Conservation (phyloP, 1,140 invertebrate species). For the Adoxophyes honmai region DNA sequence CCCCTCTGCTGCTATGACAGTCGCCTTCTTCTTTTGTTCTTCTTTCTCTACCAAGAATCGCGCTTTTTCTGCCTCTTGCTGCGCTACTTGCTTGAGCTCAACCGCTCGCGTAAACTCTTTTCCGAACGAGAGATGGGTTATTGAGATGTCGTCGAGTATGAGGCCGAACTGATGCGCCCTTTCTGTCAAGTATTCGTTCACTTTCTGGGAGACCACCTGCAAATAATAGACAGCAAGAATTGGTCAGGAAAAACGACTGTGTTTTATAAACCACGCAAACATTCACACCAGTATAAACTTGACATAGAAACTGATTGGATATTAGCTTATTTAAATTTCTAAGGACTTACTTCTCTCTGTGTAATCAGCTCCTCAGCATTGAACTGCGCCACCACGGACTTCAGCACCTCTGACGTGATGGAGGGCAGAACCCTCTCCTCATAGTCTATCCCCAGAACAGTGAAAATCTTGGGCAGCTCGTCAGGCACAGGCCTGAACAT, state of each 20-base stretch:
- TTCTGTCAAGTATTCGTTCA: constrained; percentile 81
- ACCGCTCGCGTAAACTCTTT: constrained; percentile 98
- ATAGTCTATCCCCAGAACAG: constrained; percentile 88
- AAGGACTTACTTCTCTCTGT: constrained; percentile 90
- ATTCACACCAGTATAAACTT: too few relatives aligned
- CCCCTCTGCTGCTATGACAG: constrained; percentile 98
- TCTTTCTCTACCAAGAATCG: constrained; percentile 97
- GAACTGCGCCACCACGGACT: constrained; percentile 99
- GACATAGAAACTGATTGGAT: too few relatives aligned
- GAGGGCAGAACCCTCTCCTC: constrained; percentile 94
- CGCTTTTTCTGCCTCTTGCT: constrained; percentile 98
- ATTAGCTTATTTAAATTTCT: background rate
- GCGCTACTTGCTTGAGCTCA: constrained; percentile 98
- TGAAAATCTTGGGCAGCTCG: constrained; percentile 90
- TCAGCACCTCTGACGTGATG: constrained; percentile 98
- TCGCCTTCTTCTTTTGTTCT: constrained; percentile 96
- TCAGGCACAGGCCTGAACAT: constrained; percentile 91
- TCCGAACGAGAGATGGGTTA: constrained; percentile 97
- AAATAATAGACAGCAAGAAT: background rate
- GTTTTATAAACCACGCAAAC: too few relatives aligned
- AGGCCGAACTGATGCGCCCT: constrained; percentile 97
- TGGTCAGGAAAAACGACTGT: too few relatives aligned
- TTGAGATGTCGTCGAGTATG: constrained; percentile 97
- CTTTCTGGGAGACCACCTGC: background rate
- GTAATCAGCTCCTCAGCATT: constrained; percentile 98